Evolutionary conservation across 2,888 invertebrate genomes (phyloP).

Genomic region (Andrena bucephala): DNA sequence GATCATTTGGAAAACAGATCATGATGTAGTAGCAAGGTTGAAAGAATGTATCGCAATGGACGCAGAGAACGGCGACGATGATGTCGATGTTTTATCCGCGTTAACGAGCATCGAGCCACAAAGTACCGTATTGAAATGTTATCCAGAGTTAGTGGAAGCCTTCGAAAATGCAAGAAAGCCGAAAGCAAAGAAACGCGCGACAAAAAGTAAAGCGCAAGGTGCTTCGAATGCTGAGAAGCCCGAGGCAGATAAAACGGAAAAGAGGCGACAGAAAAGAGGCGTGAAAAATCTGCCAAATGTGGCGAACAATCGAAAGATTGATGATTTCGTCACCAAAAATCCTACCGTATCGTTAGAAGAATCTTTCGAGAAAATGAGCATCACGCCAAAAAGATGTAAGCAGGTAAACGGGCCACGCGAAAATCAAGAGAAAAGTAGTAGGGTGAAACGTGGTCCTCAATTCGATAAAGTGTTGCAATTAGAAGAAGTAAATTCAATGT

Average conservation of each 20-base stretch:
- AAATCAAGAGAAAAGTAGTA: background rate
- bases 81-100: conserved; percentile 75
- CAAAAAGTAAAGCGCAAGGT: conserved; percentile 72
- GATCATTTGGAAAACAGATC: conserved; percentile 89
- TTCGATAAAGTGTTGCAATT: conserved; percentile 81
- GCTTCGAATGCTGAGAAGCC: conserved; percentile 28
- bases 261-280: conserved; percentile 20
- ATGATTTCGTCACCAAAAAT: conserved; percentile 73
- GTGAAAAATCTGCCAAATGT: conserved; percentile 36
- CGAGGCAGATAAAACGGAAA: conserved; percentile 15
- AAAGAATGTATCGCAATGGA: conserved; percentile 79
- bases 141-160: conserved; percentile 88
- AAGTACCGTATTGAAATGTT: conserved; percentile 87
- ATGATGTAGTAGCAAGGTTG: conserved; percentile 87
- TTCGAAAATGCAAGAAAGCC: conserved; percentile 87
- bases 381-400: conserved; percentile 82
- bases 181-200: conserved; percentile 77
- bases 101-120: conserved; percentile 90
- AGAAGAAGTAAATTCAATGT: conserved; percentile 75
- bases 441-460: conserved; percentile 68
- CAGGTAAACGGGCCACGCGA: background rate
- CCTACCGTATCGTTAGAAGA: conserved; percentile 73
- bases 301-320: conserved; percentile 61
- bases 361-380: conserved; percentile 76
- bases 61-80: conserved; percentile 61